Conservation (phyloP, 2,113 vertebrate genomes). For the Lophotis ruficrista region DNA sequence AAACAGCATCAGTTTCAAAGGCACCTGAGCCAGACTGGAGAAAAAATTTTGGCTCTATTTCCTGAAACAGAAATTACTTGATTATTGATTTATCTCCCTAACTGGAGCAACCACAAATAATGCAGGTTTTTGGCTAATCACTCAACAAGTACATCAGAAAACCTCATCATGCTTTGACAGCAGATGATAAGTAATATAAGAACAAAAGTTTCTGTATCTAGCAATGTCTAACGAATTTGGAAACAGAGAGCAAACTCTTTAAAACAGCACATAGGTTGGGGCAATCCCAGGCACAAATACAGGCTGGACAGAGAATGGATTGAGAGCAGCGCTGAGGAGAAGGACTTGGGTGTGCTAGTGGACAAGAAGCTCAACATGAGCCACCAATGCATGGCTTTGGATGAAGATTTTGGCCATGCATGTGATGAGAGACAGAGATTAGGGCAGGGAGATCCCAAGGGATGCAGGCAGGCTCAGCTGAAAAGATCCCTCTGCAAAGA, state of each 20-base stretch:
- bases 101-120: background rate
- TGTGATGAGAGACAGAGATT: background rate
- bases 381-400: background rate
- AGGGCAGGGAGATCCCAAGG: background rate
- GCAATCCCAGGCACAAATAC: too few relatives aligned
- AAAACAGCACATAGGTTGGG: background rate
- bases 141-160: background rate
- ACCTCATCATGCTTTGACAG: background rate
- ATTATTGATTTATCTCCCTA: background rate
- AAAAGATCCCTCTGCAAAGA: background rate
- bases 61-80: background rate
- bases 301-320: too few relatives aligned
- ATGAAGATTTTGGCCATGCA: background rate
- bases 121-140: background rate
- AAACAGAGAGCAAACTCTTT: background rate
- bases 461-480: background rate
- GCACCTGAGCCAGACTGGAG: background rate
- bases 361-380: too few relatives aligned
- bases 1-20: background rate
- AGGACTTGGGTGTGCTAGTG: too few relatives aligned
- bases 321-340: too few relatives aligned
- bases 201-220: background rate
- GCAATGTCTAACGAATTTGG: background rate
- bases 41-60: background rate
- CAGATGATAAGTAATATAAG: background rate